Base-by-base conservation (phyloP, 2,113 vertebrate species). In the Heterotis niloticus region DNA sequence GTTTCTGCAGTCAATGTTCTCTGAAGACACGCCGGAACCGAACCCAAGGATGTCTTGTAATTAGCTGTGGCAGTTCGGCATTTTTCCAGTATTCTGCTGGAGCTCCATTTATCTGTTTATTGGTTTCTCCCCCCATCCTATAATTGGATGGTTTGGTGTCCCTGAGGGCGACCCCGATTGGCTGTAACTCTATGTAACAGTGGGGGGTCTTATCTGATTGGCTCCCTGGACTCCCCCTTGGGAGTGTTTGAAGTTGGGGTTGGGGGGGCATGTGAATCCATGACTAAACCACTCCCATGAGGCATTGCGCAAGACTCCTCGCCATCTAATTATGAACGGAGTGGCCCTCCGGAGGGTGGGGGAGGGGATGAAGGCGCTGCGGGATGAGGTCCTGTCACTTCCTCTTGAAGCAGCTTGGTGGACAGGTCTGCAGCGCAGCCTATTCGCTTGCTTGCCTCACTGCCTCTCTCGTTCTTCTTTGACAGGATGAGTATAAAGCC, bases 241-340 rank as follows among this genome's bases (percentile, higher is more conserved):
- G 71, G 57, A 23, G 51, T 57, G 23, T 12, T 4, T 7, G 71
- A 54, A 51, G 23, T 4, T 5, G 71, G 52, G n/a, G 16, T 54
- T 56, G 52, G 51, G 51, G 57, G 24, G 54, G 71, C 23, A 26
- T 23, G 51, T 23, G 20, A 28, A 56, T 9, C n/a, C 54, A 56
- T 24, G 71, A 74, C 23, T 74, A 74, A 74, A 57, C 71, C 4
- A 56, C 71, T 74, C 34, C 34, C 23, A 10, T 56, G 13, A 57
- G 52, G 24, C 24, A 26, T 54, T 56, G 71, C 34, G 2, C 34
- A 7, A 44, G 7, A 44, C 34, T 44, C 34, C 34, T 44, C 7
- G 34, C 34, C 34, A 44, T 44, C 34, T 44, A 44, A 44, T 44
- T 44, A 44, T 44, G 34, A 44, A 16, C 24, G 57, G 51, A 23